Evolutionary conservation across 1,140 invertebrate genomes (phyloP).

Genomic region (Andricus grossulariae): DNA sequence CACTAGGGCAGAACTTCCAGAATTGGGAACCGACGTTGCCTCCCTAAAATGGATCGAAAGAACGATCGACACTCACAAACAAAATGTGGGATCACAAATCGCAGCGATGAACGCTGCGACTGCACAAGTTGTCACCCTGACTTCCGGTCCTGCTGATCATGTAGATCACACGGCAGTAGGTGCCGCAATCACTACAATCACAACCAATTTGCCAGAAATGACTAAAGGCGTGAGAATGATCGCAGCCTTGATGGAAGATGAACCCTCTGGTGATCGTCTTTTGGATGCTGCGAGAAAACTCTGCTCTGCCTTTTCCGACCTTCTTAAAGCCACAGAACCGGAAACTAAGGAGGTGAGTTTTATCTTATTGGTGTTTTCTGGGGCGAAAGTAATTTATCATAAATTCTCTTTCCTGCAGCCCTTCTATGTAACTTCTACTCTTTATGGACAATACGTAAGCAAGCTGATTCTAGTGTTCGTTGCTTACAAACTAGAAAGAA

Average conservation of each 20-base stretch:
- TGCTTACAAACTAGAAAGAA: slow-evolving; percentile 27
- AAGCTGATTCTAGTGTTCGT: slow-evolving; percentile 39
- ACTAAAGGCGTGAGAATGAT: slow-evolving; percentile 96
- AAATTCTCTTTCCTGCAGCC: slow-evolving; percentile 59
- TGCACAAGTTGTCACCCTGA: slow-evolving; percentile 97
- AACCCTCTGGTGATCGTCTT: slow-evolving; percentile 87
- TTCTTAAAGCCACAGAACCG: slow-evolving; percentile 95
- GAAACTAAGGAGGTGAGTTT: slow-evolving; percentile 88
- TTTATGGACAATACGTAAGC: slow-evolving; percentile 71
- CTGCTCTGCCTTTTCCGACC: slow-evolving; percentile 95
- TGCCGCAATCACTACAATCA: slow-evolving; percentile 97
- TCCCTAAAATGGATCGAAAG: slow-evolving; percentile 95
- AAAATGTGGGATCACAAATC: slow-evolving; percentile 96
- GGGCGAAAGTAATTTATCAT: slow-evolving; percentile 21
- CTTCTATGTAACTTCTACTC: slow-evolving; percentile 66
- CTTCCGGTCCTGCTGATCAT: slow-evolving; percentile 87
- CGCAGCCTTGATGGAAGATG: slow-evolving; percentile 94
- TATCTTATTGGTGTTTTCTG: slow-evolving; percentile 36
- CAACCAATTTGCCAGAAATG: slow-evolving; percentile 96
- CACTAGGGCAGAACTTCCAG: slow-evolving; percentile 84
- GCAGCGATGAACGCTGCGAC: slow-evolving; percentile 99
- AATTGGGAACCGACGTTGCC: slow-evolving; percentile 88
- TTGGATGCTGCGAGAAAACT: slow-evolving; percentile 94
- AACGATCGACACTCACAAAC: slow-evolving; percentile 95
- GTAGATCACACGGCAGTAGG: slow-evolving; percentile 97